A percentile compares a stretch with the other conserved stretches of the same genome.
Evolutionary conservation across 2,113 vertebrate species (phyloP).

Genomic region (Ctenodactylus gundi): DNA sequence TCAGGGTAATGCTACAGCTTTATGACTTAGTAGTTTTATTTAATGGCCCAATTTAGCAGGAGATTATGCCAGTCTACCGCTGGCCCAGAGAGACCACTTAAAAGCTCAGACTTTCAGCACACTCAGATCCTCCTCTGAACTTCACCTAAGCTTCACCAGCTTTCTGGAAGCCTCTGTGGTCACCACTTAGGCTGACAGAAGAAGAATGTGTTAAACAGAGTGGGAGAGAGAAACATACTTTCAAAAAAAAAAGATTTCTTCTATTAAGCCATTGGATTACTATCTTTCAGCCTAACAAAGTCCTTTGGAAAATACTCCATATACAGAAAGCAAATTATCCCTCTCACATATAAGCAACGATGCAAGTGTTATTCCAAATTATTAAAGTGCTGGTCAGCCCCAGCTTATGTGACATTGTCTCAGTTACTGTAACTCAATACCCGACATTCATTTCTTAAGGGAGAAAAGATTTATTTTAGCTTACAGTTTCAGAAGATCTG

Average conservation of each 20-base stretch:
- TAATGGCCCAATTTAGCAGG: conserved; percentile 83
- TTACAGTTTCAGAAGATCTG: too few relatives aligned
- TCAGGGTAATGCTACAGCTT: conserved; percentile 80
- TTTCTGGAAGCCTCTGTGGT: conserved; percentile 57
- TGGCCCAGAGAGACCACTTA: conserved; percentile 78
- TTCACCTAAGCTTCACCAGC: conserved; percentile 52
- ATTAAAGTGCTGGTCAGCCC: conserved; percentile 80
- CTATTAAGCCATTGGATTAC: conserved; percentile 71
- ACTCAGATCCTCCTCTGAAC: conserved; percentile 36
- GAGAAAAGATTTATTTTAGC: too few relatives aligned
- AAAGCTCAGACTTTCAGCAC: conserved; percentile 40
- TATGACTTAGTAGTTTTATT: conserved; percentile 83
- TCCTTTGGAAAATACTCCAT: conserved; percentile 70
- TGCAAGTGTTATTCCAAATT: conserved; percentile 78
- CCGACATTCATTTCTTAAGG: too few relatives aligned
- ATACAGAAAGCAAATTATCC: conserved; percentile 74
- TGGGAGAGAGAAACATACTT: conserved; percentile 23
- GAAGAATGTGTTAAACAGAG: conserved; percentile 72
- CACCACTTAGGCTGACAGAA: conserved; percentile 33
- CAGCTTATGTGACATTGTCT: conserved; percentile 44
- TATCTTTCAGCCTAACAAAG: conserved; percentile 74
- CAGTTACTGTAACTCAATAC: too few relatives aligned
- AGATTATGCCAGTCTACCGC: conserved; percentile 75
- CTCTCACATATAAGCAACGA: conserved; percentile 78
- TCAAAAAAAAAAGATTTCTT: conserved; percentile 53